Evolutionary conservation across 2,113 vertebrate genomes (phyloP).

Genomic region (Hiodon alosoides): DNA sequence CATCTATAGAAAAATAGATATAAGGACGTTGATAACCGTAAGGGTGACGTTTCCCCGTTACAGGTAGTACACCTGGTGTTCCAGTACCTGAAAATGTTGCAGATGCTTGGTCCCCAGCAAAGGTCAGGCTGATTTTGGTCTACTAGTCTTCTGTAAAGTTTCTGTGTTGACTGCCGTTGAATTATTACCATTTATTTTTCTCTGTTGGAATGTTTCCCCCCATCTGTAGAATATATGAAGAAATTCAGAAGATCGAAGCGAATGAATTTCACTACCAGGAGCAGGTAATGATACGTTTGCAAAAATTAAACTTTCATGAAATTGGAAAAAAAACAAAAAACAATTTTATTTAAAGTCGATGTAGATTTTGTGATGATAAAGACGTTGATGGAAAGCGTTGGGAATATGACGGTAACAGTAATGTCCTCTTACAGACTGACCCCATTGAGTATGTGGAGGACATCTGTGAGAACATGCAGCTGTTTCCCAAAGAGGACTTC

Average conservation of each 20-base stretch:
- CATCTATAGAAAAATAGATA: constrained; percentile 1
- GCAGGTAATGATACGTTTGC: constrained; percentile 64
- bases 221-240: constrained; percentile 81
- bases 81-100: constrained; percentile 94
- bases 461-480: constrained; percentile 95
- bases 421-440: constrained; percentile 71
- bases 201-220: background rate
- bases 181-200: background rate
- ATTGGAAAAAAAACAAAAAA: too few species aligned
- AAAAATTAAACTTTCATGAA: background rate
- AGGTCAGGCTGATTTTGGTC: constrained; percentile 56
- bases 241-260: constrained; percentile 94
- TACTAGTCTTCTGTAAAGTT: too few species aligned
- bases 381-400: too few species aligned
- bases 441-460: constrained; percentile 91
- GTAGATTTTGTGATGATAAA: too few species aligned
- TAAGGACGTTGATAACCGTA: background rate
- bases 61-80: constrained; percentile 89
- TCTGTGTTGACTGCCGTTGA: constrained; percentile 2
- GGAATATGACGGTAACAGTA: background rate
- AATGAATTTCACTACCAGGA: constrained; percentile 97
- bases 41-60: constrained; percentile 35
- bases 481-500: constrained; percentile 84
- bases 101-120: constrained; percentile 80
- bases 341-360: too few species aligned